A percentile compares a stretch with the other conserved stretches of the same genome.
phyloP scores from a whole-genome alignment of 2,113 vertebrate genomes.

The Anguilla rostrata region DNA sequence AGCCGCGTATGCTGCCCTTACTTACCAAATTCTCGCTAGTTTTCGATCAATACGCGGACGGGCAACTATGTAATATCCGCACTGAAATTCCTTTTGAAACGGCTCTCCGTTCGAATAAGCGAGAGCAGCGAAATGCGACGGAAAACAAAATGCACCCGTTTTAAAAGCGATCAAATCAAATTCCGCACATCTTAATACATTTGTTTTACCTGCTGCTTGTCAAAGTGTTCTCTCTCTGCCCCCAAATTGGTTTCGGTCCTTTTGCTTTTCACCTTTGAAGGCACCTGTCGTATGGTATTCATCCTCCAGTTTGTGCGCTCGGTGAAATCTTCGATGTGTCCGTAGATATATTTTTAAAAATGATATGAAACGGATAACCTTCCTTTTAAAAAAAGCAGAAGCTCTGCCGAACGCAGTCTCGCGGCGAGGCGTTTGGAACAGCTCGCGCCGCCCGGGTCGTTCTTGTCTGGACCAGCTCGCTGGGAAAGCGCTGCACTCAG shows the following conservation, averaged over 20 bases:
- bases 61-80: not conserved
- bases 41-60: not conserved
- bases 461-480: not conserved
- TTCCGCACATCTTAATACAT: not conserved
- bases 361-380: not conserved
- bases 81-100: not conserved
- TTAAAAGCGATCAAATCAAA: not conserved
- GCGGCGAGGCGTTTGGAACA: not conserved
- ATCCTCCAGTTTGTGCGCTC: conserved; percentile 59
- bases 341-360: not conserved
- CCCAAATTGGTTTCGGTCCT: conserved; percentile 80
- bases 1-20: not conserved
- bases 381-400: not conserved
- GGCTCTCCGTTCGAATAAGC: not conserved
- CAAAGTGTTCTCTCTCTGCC: conserved; percentile 89
- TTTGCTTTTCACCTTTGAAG: conserved; percentile 79
- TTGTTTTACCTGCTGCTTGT: conserved; percentile 84
- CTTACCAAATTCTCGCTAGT: not conserved
- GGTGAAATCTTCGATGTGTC: not conserved
- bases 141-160: not conserved
- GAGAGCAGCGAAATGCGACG: not conserved
- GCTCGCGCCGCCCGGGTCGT: not conserved
- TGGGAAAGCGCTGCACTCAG: not conserved
- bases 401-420: not conserved
- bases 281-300: conserved; percentile 86